These are phyloP conservation scores for Coranthus polyacanthus DNA, from an alignment of 2,797 vertebrate genomes.

Conservation along the genomic window DNA sequence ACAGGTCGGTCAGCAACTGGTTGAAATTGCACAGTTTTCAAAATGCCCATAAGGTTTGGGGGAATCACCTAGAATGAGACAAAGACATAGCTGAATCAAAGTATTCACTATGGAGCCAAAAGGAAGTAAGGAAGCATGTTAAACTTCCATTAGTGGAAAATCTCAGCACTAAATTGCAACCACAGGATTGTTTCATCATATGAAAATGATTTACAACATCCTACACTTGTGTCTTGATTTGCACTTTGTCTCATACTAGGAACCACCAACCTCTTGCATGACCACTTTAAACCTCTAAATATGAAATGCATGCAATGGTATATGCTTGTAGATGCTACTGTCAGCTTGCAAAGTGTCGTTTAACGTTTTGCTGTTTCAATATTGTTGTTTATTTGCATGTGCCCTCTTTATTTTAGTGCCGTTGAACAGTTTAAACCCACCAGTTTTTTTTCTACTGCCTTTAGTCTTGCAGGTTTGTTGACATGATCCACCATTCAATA, in stretches of 20 bases:
- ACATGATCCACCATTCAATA: background rate
- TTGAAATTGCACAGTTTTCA: constrained; percentile 73
- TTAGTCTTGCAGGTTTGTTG: background rate
- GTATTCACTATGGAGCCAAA: constrained; percentile 2
- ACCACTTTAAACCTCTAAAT: constrained; percentile 23
- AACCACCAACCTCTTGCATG: constrained; percentile 46
- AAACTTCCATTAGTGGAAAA: constrained; percentile 17
- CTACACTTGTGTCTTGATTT: constrained; percentile 11
- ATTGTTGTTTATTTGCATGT: constrained; percentile 5
- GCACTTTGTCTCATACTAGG: constrained; percentile 59
- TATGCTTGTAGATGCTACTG: constrained; percentile 32
- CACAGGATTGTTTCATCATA: background rate
- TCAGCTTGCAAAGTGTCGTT: constrained; percentile 2
- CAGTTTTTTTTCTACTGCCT: background rate
- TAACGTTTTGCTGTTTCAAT: background rate
- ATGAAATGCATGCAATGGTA: constrained; percentile 25
- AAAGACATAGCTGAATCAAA: constrained; percentile 18
- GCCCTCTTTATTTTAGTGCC: background rate
- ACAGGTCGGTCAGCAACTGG: constrained; percentile 93
- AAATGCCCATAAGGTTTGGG: constrained; percentile 57
- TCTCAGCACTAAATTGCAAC: background rate
- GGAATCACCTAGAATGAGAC: constrained; percentile 52
- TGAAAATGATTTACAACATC: constrained; percentile 36
- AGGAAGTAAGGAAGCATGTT: background rate
- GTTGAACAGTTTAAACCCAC: constrained; percentile 4